These are phyloP conservation scores for Lissocephala sabroskyi DNA, from an alignment of 2,888 invertebrate species.

Conservation along the genomic window DNA sequence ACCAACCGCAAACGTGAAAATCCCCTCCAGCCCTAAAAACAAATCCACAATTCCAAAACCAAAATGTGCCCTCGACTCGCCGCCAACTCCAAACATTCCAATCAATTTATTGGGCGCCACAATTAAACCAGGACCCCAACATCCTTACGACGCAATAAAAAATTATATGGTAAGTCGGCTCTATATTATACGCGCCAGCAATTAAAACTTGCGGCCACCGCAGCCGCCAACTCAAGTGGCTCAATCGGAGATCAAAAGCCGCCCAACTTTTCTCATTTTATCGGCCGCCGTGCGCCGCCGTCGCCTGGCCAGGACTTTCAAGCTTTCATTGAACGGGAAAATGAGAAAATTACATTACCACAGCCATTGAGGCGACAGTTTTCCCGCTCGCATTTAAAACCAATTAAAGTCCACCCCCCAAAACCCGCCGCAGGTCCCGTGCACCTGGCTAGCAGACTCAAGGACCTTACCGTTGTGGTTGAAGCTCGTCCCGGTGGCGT, in stretches of 20 bases:
- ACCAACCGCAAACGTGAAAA: neutral
- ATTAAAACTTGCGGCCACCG: constrained; percentile 12
- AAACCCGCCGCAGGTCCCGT: constrained; percentile 9
- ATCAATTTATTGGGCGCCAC: no score
- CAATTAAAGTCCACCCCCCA: constrained; percentile 38
- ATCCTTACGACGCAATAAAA: constrained; percentile 19
- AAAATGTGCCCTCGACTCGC: neutral
- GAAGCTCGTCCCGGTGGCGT: constrained; percentile 37
- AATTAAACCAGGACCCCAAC: no score
- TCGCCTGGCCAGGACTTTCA: neutral
- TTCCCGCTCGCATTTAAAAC: constrained; percentile 37
- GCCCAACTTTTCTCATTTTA: constrained; percentile 51
- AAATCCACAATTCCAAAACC: neutral
- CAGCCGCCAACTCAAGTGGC: constrained; percentile 7
- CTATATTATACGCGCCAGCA: constrained; percentile 10
- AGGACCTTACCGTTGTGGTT: constrained; percentile 5
- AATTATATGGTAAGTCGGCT: constrained; percentile 43
- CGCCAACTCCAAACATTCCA: no score
- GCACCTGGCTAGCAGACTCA: constrained; percentile 8
- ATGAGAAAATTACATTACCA: constrained; percentile 41
- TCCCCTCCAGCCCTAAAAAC: neutral
- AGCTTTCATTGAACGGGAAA: constrained; percentile 62
- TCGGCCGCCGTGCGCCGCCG: constrained; percentile 5
- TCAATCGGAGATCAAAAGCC: constrained; percentile 48
- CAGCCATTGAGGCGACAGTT: constrained; percentile 17